Evolutionary conservation across 2,888 invertebrate species (phyloP).

Genomic region (Drosophila yooni): DNA sequence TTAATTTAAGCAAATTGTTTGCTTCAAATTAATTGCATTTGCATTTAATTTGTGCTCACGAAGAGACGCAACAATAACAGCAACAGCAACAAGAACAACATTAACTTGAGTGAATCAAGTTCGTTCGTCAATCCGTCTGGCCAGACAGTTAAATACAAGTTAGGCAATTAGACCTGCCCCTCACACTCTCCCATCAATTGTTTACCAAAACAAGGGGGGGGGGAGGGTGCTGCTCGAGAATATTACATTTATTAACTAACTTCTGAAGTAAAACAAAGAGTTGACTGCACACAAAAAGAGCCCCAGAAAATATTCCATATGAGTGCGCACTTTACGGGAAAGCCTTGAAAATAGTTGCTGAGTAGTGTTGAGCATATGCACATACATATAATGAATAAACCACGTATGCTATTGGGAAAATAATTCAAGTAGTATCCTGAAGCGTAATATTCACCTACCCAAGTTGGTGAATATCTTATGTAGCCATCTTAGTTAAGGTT

Average conservation of each 20-base stretch:
- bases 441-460: background rate
- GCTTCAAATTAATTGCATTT: slow-evolving; percentile 84
- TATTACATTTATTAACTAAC: slow-evolving; percentile 65
- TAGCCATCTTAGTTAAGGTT: background rate
- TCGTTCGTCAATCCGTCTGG: slow-evolving; percentile 36
- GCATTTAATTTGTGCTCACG: slow-evolving; percentile 81
- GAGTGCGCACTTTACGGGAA: slow-evolving; percentile 9
- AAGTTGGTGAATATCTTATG: background rate
- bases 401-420: background rate
- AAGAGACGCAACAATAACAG: slow-evolving; percentile 41
- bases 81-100: slow-evolving; percentile 17
- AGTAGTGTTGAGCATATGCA: slow-evolving; percentile 6
- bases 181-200: slow-evolving; percentile 27
- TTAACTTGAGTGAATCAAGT: slow-evolving; percentile 16
- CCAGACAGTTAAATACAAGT: slow-evolving; percentile 33
- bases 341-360: background rate
- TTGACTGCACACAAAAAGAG: background rate
- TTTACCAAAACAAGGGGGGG: slow-evolving; percentile 41
- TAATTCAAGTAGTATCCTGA: background rate
- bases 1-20: slow-evolving; percentile 84
- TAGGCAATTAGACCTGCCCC: slow-evolving; percentile 32
- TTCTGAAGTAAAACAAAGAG: slow-evolving; percentile 24
- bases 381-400: slow-evolving; percentile 11
- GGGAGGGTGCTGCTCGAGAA: background rate
- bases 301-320: background rate